These are phyloP conservation scores for Achlya flavicornis DNA, from an alignment of 2,888 invertebrate genomes.

Conservation along the genomic window DNA sequence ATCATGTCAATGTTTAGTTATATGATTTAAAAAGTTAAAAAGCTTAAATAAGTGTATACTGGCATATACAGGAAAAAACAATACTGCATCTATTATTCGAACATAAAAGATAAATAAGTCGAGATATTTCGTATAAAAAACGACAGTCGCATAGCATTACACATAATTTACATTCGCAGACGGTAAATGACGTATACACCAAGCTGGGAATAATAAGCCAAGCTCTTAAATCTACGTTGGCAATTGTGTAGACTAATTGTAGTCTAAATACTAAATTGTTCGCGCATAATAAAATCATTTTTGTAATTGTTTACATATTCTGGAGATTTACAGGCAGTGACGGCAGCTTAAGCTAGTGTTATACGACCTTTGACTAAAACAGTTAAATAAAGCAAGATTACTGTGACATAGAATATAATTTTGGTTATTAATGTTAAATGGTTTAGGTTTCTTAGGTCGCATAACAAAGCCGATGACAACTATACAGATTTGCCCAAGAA, in stretches of 20 bases:
- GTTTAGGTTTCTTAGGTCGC: neutral
- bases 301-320: conserved; percentile 20
- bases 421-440: neutral
- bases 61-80: neutral
- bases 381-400: neutral
- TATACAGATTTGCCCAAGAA: neutral
- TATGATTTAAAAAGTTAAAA: too few relatives aligned
- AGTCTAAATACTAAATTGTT: conserved; percentile 23
- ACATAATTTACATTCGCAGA: conserved; percentile 30
- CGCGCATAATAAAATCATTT: conserved; percentile 19
- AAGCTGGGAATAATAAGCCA: conserved; percentile 33
- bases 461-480: neutral
- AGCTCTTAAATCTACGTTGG: conserved; percentile 45
- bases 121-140: neutral
- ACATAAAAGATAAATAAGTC: conserved; percentile 1
- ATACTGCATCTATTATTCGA: neutral
- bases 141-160: conserved; percentile 35
- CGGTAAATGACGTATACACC: conserved; percentile 26
- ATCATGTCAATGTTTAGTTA: too few relatives aligned
- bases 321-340: conserved; percentile 29
- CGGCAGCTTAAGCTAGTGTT: conserved; percentile 4
- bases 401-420: neutral
- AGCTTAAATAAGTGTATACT: neutral
- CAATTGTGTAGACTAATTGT: conserved; percentile 36
- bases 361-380: neutral